Evolutionary conservation across 23 tunicate genomes (phyloP), one percentile per base, ranked within the genome.

Genomic region (Trididemnum nubilum): DNA sequence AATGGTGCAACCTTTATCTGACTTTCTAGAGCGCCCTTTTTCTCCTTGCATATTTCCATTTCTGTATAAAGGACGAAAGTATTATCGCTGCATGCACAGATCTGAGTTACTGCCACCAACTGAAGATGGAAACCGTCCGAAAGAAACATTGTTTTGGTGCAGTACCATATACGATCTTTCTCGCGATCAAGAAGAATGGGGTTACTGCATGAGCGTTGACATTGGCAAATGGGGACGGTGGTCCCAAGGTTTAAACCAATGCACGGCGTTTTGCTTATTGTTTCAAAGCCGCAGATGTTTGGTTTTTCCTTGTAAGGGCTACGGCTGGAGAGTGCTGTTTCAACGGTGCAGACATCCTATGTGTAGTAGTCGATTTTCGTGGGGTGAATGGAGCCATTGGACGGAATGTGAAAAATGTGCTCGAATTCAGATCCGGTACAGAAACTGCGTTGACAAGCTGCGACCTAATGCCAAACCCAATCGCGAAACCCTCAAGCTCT

Each of bases 1-100:
- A 35, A 77, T 77, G 81, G 81, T 57, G 23, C 36, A 18, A 22
- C 65, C 81, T 2, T 3, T 12, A 21, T 27, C 2, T 2, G 40
- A 73, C 33, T 7, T 2, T 3, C 37, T 31, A 54, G 81, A 54
- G 19, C 23, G 81, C 3, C 66, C 81, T 3, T 57, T 52, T 35
- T 52, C 65, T 52, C 81, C 81, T 33, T 77, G 81, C 25, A 57
- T 77, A 33, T 77, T 77, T 54, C 81, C 81, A 12, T 77, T 77
- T 54, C 22, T 3, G 12, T 52, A 32, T 15, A 26, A 54, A 19
- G 38, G 38, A 2, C 12, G 24, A 22, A 32, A 4, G 26, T 77
- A 24, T 77, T 30, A 52, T 32, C 2, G 28, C 52, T 77, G 81
- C 37, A 30, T 49, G 2, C 2, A 24, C 9, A 33, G 23, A 23